Evolutionary conservation across 2,113 vertebrate species (phyloP).

Genomic region (Rhodinocichla rosea): DNA sequence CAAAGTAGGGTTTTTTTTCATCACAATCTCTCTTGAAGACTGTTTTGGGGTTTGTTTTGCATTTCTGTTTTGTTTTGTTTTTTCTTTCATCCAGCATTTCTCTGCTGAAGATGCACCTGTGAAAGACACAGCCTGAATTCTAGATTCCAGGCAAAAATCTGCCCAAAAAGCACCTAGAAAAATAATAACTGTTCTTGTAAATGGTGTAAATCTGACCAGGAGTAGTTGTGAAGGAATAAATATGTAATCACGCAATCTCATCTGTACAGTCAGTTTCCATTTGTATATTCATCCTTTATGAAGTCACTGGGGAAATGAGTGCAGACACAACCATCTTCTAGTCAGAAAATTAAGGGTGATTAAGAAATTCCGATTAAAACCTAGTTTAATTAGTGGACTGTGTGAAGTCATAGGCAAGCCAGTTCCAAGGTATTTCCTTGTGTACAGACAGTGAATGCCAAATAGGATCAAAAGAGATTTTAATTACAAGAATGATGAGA

Average conservation of each 20-base stretch:
- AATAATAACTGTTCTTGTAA: background rate
- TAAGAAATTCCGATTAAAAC: constrained; percentile 1
- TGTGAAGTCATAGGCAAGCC: background rate
- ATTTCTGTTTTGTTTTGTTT: background rate
- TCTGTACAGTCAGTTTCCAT: constrained; percentile 29
- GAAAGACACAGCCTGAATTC: background rate
- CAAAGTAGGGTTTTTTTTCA: accelerated
- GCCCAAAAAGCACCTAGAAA: background rate
- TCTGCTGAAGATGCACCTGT: background rate
- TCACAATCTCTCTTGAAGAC: background rate
- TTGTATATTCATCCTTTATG: constrained; percentile 30
- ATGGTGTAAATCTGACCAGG: background rate
- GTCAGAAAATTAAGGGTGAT: constrained; percentile 39
- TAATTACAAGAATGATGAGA: constrained; percentile 1
- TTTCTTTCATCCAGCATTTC: background rate
- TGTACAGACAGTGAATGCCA: constrained; percentile 18
- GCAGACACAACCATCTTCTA: background rate
- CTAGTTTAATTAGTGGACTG: constrained; percentile 38
- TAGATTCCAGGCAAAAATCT: background rate
- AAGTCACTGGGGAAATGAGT: background rate
- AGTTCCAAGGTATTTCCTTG: constrained; percentile 6
- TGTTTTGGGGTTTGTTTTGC: background rate
- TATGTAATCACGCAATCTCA: background rate
- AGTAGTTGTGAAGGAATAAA: background rate
- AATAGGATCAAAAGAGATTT: constrained; percentile 33